Base-by-base conservation (phyloP, 64 coral and sea anemone genomes). In the Pocillopora verrucosa region DNA sequence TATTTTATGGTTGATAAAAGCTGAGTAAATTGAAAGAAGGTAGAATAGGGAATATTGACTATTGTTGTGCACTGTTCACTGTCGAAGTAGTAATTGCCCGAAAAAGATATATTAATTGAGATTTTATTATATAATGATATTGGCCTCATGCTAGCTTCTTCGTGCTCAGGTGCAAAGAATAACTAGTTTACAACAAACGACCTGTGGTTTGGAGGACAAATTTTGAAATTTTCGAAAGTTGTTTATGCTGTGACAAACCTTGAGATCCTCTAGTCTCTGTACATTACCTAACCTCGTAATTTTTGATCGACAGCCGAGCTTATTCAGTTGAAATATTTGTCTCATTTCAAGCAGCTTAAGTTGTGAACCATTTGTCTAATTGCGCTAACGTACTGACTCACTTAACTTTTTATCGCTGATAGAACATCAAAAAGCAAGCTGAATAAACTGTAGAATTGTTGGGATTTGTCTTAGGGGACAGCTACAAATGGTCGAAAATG, bases 101-200 rank as follows among this genome's bases (percentile, higher is more conserved):
- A 93, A 87, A 93, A 96, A 90, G 95, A 96, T 93, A 96, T 96
- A 93, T 96, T 96, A 96, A 96, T 96, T 96, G 91, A 88, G 86
- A 87, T 96, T 96, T 96, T 89, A 96, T 96, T 96, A 96, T 90
- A 93, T 86, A 83, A 25, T 70, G 77, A 96, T 96, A 96, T 93
- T 96, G 91, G 88, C 92, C 78, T 91, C 95, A 88, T 41, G 65
- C 82, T 93, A 75, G 88, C 75, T 83, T 76, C 87, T 79, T 96
- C 84, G 61, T 78, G 78, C 81, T 79, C 68, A 76, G 30, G 20
- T 85, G 74, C 70, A 58, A 22, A 60, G 36, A 65, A 73, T 60
- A 76, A 80, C 72, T 36, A 80, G 15, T 83, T 77, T 72, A 91
- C 75, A 20, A 57, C 36, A 61, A 37, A 76, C 80, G 59, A 84